These are phyloP conservation scores for Drosophila flavopinicola DNA, from an alignment of 2,888 invertebrate species.

Conservation along the genomic window DNA sequence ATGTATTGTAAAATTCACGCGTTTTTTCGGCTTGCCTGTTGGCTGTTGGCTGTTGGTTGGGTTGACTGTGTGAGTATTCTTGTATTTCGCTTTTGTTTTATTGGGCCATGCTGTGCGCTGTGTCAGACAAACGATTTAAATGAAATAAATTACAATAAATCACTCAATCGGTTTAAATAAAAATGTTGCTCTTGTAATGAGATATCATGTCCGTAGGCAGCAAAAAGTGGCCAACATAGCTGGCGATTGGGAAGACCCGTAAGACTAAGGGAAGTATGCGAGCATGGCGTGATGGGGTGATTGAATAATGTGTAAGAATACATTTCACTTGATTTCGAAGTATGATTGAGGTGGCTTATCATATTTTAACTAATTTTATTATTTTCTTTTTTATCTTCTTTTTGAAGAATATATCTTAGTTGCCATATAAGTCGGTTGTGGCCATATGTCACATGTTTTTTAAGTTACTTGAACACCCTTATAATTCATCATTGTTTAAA, in stretches of 20 bases:
- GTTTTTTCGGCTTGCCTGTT: slow-evolving; percentile 51
- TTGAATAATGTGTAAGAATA: slow-evolving; percentile 13
- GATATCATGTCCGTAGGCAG: slow-evolving; percentile 50
- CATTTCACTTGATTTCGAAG: too few relatives aligned
- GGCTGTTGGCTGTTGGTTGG: slow-evolving; percentile 23
- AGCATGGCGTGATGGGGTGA: slow-evolving; percentile 15
- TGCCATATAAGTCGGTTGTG: too few relatives aligned
- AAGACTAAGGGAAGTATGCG: slow-evolving; percentile 14
- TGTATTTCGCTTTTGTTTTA: slow-evolving; percentile 24
- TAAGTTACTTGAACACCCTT: too few relatives aligned
- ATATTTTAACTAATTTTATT: too few relatives aligned
- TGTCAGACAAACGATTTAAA: slow-evolving; percentile 80
- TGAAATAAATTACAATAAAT: slow-evolving; percentile 81
- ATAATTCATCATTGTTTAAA: too few relatives aligned
- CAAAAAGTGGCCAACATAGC: slow-evolving; percentile 25
- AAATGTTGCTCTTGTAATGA: slow-evolving; percentile 76
- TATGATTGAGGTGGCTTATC: too few relatives aligned
- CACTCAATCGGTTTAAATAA: slow-evolving; percentile 78
- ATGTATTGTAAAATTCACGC: slow-evolving; percentile 68
- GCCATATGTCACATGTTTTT: too few relatives aligned
- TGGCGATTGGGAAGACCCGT: slow-evolving; percentile 15
- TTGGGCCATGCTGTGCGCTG: slow-evolving; percentile 39
- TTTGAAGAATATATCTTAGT: too few relatives aligned
- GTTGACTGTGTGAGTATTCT: slow-evolving; percentile 30
- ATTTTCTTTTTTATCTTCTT: too few relatives aligned